phyloP scores from a whole-genome alignment of 2,113 vertebrate species.

The Coregonus clupeaformis region DNA sequence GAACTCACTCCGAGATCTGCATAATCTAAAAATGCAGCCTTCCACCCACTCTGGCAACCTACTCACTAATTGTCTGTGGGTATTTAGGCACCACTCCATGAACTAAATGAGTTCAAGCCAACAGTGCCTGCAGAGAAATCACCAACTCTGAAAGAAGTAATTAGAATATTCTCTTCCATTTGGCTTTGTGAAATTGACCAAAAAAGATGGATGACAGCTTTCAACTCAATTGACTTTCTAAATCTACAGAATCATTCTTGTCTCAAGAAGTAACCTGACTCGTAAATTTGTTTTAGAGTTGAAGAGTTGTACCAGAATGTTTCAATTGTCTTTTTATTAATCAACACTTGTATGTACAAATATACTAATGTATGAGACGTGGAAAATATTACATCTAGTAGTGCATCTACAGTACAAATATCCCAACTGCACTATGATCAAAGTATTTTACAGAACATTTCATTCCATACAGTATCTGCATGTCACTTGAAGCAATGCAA shows the following conservation, averaged over 20 bases:
- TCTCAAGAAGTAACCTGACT: not conserved
- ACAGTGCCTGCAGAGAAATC: slow-evolving; percentile 29
- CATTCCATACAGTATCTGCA: slow-evolving; percentile 24
- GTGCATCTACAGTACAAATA: slow-evolving; percentile 56
- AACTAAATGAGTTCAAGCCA: slow-evolving; percentile 12
- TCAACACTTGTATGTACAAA: slow-evolving; percentile 65
- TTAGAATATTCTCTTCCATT: slow-evolving; percentile 25
- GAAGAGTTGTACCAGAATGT: not conserved
- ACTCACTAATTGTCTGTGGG: slow-evolving; percentile 11
- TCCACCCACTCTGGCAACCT: not conserved
- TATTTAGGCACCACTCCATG: slow-evolving; percentile 8
- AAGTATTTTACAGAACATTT: slow-evolving; percentile 45
- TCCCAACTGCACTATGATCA: slow-evolving; percentile 39
- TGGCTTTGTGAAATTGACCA: slow-evolving; percentile 20
- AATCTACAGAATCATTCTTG: not conserved
- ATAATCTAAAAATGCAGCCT: not conserved
- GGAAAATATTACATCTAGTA: slow-evolving; percentile 67
- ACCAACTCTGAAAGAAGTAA: slow-evolving; percentile 16
- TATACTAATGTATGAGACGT: slow-evolving; percentile 58
- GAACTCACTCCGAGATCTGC: not conserved
- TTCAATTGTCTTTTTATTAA: slow-evolving; percentile 58
- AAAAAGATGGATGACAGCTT: slow-evolving; percentile 27
- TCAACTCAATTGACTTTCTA: not conserved
- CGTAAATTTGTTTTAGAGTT: not conserved
- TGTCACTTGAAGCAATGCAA: not conserved